These are phyloP conservation scores for Parapsyche elsis DNA, from an alignment of 1,140 invertebrate genomes.

Conservation along the genomic window DNA sequence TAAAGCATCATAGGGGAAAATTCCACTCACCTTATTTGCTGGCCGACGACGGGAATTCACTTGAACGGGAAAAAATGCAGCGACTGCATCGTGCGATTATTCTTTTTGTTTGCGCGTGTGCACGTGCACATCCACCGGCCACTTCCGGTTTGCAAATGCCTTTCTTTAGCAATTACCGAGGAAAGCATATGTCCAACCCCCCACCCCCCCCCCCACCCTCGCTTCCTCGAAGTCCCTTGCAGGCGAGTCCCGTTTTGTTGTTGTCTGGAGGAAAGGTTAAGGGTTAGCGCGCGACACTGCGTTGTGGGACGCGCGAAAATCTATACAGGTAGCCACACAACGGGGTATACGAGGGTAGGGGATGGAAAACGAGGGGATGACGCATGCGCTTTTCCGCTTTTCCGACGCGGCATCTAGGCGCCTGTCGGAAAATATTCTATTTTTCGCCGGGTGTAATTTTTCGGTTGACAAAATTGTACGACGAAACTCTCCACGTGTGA, in stretches of 20 bases:
- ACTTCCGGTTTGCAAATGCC: too few relatives aligned
- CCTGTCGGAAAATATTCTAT: too few relatives aligned
- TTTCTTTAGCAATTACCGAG: too few relatives aligned
- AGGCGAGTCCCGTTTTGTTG: background rate
- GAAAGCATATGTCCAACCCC: too few relatives aligned
- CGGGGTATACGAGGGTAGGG: background rate
- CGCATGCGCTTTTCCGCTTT: conserved; percentile 5
- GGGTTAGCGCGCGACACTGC: background rate
- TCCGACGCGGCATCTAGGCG: too few relatives aligned
- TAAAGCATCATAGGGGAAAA: too few relatives aligned
- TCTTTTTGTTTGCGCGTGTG: background rate
- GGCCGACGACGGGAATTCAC: background rate
- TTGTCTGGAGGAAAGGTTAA: background rate
- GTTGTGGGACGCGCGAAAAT: conserved; percentile 3
- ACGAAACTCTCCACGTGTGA: too few relatives aligned
- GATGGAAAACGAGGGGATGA: background rate
- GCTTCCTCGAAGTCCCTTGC: too few relatives aligned
- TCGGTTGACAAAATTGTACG: too few relatives aligned
- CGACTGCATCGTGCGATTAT: background rate
- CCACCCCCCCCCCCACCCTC: too few relatives aligned
- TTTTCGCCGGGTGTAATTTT: too few relatives aligned
- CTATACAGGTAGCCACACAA: background rate
- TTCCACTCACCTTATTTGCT: background rate
- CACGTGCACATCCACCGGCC: background rate
- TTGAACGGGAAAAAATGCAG: background rate